phyloP scores from a whole-genome alignment of 2,888 invertebrate genomes.

The Leptogaster cylindrica region DNA sequence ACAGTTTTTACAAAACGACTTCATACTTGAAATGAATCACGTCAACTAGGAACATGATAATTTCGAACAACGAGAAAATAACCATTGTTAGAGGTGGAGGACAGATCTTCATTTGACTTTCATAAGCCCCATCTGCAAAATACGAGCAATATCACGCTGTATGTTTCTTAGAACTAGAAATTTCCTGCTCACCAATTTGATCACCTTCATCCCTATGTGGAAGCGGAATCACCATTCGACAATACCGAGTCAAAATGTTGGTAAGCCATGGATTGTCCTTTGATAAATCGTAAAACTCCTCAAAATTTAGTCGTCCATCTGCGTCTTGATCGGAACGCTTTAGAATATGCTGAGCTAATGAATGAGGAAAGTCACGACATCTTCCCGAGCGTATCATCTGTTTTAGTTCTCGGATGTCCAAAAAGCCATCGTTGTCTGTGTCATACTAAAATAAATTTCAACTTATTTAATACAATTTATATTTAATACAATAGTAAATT shows the following conservation, averaged over 20 bases:
- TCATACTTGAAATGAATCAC: constrained; percentile 60
- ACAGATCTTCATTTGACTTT: constrained; percentile 89
- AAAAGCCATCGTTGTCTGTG: constrained; percentile 72
- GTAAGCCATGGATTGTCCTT: constrained; percentile 62
- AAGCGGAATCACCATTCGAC: constrained; percentile 57
- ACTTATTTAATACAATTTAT: background rate
- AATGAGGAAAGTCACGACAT: constrained; percentile 70
- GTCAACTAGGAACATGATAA: constrained; percentile 69
- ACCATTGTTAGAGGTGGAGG: constrained; percentile 94
- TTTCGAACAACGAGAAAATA: constrained; percentile 85
- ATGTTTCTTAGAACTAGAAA: background rate
- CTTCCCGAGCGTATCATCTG: constrained; percentile 55
- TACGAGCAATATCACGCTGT: background rate
- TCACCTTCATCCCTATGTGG: constrained; percentile 58
- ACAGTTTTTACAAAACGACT: constrained; percentile 50
- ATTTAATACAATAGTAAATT: background rate
- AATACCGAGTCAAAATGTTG: constrained; percentile 52
- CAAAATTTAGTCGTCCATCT: constrained; percentile 70
- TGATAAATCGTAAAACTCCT: constrained; percentile 73
- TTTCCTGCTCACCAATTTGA: constrained; percentile 54
- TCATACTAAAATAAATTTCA: constrained; percentile 68
- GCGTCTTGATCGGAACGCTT: constrained; percentile 69
- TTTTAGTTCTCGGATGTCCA: constrained; percentile 71
- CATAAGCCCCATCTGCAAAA: constrained; percentile 75
- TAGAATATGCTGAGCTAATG: constrained; percentile 73